Evolutionary conservation across 2,888 invertebrate genomes (phyloP).

Genomic region (Trachelus stipa): DNA sequence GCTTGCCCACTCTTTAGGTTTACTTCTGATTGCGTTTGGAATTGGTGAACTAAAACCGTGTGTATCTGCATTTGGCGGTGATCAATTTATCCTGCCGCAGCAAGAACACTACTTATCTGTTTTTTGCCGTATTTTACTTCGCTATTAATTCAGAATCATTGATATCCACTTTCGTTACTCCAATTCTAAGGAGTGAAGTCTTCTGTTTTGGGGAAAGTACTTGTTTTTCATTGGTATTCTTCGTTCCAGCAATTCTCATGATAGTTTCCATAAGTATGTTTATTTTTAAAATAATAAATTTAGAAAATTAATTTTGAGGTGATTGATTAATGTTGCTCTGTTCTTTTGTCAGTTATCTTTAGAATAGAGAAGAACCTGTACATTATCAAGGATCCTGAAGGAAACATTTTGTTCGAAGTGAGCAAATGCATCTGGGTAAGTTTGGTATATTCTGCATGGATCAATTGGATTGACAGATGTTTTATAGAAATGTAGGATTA

Average conservation of each 20-base stretch:
- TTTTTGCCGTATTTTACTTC: conserved; percentile 96
- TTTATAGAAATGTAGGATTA: too few relatives aligned
- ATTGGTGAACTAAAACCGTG: conserved; percentile 98
- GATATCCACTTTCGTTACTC: conserved; percentile 89
- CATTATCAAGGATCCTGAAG: conserved; percentile 80
- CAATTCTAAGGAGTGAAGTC: conserved; percentile 83
- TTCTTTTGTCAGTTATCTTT: conserved; percentile 79
- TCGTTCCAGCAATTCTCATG: conserved; percentile 90
- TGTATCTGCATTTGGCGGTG: conserved; percentile 95
- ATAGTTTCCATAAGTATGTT: conserved; percentile 79
- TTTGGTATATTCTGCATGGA: conserved; percentile 36
- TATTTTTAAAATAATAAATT: too few relatives aligned
- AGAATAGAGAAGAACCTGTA: conserved; percentile 82
- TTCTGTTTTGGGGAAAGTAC: conserved; percentile 81
- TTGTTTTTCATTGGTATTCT: conserved; percentile 89
- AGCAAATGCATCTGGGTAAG: conserved; percentile 82
- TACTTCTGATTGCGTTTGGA: conserved; percentile 85
- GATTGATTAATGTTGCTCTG: conserved; percentile 20
- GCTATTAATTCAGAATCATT: conserved; percentile 92
- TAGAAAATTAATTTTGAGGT: too few relatives aligned
- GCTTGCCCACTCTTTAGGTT: conserved; percentile 85
- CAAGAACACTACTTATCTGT: conserved; percentile 84
- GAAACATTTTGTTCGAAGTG: conserved; percentile 85
- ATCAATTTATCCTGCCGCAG: conserved; percentile 87
- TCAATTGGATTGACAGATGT: too few relatives aligned